phyloP scores from a whole-genome alignment of 2,113 vertebrate species.

The Pangasianodon hypophthalmus region DNA sequence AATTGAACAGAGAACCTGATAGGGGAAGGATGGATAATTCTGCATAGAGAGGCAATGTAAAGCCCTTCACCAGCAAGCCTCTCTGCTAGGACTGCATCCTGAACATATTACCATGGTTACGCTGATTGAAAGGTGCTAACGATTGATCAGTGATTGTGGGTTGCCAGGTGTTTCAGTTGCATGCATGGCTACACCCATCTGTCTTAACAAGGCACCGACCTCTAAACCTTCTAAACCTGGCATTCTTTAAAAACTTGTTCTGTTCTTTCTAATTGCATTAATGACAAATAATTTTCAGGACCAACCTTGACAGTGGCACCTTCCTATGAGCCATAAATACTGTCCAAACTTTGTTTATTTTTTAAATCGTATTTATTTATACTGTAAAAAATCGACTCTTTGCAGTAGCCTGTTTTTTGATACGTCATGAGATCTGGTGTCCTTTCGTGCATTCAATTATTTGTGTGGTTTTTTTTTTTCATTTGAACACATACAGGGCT shows the following conservation, averaged over 20 bases:
- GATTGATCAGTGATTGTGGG: conserved; percentile 34
- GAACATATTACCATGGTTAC: conserved; percentile 17
- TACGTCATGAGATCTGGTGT: conserved; percentile 39
- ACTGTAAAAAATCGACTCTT: conserved; percentile 53
- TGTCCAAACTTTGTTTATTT: conserved; percentile 52
- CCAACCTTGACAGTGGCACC: conserved; percentile 42
- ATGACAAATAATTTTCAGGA: conserved; percentile 21
- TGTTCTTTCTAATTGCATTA: conserved; percentile 23
- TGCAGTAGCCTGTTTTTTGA: conserved; percentile 46
- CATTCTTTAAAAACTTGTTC: not conserved
- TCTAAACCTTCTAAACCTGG: not conserved
- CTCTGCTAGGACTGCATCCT: conserved; percentile 19
- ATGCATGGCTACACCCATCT: not conserved
- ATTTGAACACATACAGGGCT: conserved; percentile 45
- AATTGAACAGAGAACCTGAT: not conserved
- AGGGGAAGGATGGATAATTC: not conserved
- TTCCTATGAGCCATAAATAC: conserved; percentile 60
- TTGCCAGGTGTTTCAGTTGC: conserved; percentile 39
- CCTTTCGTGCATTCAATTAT: conserved; percentile 38
- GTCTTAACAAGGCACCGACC: not conserved
- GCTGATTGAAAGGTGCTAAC: conserved; percentile 25
- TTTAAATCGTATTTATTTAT: conserved; percentile 64
- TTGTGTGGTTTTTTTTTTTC: not conserved
- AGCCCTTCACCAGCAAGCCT: conserved; percentile 25
- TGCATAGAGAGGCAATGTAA: conserved; percentile 10